Base-by-base conservation (phyloP, 2,888 invertebrate species). In the Eulithis testata region DNA sequence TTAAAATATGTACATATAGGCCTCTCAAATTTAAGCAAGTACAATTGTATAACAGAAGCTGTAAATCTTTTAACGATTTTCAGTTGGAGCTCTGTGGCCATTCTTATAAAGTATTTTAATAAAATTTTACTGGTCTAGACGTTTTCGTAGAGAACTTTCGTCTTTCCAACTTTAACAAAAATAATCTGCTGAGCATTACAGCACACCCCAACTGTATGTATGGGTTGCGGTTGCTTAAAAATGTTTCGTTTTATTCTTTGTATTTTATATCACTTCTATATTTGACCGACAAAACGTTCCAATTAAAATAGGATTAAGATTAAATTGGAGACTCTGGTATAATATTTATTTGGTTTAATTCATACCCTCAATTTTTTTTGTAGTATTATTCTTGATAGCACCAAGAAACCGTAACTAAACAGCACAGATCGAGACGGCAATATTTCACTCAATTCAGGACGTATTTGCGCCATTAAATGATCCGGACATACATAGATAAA, bases 401-500 rank as follows among this genome's bases (percentile, higher is more conserved):
- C 4, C 44, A n/a, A n/a, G n/a, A 21, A 21, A 21, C 21, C 21
- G 21, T 21, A 21, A 21, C 21, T 21, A 21, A 44, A 11, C 40
- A 40, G 2, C 40, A 6, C 40, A 40, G 2, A 40, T 11, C 40
- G 2, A 40, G 8, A 8, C 40, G 40, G 9, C 9, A 44, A 44
- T 49, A 47, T 47, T 60, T 47, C 43, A 36, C 43, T 59, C 40
- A 31, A 65, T 61, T 65, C 54, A 49, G 21, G 51, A 59, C 52
- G 56, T 51, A 60, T 68, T 44, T 51, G 55, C 53, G 49, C 40
- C 53, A 65, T 60, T 54, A 65, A 69, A 71, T 57, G 66, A 58
- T 64, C 69, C 67, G 62, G 59, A 68, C 72, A 76, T 75, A 21
- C n/a, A 76, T 74, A 74, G 74, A 73, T 75, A 76, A 78, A 76